Percentiles rank a stretch among this genome's conserved stretches.
Evolutionary conservation across 2,797 vertebrate genomes (phyloP).

Genomic region (Diglossa cyanea): DNA sequence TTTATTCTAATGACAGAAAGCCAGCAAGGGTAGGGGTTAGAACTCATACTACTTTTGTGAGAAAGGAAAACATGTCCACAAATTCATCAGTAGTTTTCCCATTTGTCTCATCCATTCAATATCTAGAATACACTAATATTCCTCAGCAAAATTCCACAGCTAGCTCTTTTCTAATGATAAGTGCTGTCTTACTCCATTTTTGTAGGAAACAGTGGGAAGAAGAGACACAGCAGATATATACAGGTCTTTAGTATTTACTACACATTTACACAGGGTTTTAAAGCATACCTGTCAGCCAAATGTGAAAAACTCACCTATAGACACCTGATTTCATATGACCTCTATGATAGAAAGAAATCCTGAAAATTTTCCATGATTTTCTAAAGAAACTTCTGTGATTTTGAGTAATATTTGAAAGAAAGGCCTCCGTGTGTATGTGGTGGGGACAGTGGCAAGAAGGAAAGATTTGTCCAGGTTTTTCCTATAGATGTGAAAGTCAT

Average conservation of each 20-base stretch:
- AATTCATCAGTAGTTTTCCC: not conserved
- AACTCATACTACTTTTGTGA: not conserved
- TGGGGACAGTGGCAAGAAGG: not conserved
- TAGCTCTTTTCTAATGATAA: not conserved
- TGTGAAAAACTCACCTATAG: not conserved
- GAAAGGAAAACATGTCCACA: not conserved
- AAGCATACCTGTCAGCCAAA: not conserved
- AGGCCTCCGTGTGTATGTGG: rapidly evolving
- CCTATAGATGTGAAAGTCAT: not conserved
- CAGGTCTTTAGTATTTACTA: not conserved
- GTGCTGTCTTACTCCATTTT: not conserved
- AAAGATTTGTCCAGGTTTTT: not conserved
- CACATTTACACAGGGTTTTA: not conserved
- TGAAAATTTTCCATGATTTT: not conserved
- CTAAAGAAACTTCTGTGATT: not conserved
- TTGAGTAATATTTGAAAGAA: not conserved
- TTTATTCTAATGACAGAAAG: not conserved
- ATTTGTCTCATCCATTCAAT: not conserved
- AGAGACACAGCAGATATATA: not conserved
- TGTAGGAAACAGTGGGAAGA: not conserved
- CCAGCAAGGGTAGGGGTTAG: not conserved
- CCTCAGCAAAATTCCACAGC: not conserved
- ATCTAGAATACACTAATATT: not conserved
- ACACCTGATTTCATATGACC: not conserved
- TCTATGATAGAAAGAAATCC: not conserved